Conservation (phyloP, 2,797 vertebrate genomes). For the Coreius guichenoti region DNA sequence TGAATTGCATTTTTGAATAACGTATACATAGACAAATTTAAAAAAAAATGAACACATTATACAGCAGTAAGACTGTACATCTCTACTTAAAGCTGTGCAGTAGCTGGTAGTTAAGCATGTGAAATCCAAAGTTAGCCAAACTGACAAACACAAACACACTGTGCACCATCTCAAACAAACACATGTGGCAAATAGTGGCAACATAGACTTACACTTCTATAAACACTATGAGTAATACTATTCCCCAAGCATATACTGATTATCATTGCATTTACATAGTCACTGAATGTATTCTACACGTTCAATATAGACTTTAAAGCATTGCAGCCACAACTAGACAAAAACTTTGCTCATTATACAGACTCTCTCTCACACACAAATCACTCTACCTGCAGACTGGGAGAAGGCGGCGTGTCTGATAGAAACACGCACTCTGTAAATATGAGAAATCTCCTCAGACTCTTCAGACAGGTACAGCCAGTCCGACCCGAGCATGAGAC, state of each 20-base stretch:
- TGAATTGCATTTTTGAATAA: not conserved
- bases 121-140: slow-evolving; percentile 3
- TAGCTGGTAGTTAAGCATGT: slow-evolving; percentile 1
- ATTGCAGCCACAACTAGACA: not conserved
- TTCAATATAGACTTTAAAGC: not conserved
- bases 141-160: slow-evolving; percentile 32
- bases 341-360: not conserved
- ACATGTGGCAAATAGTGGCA: not conserved
- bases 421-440: slow-evolving; percentile 19
- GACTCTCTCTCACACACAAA: not conserved
- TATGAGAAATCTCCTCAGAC: slow-evolving; percentile 34
- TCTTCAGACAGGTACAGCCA: slow-evolving; percentile 40
- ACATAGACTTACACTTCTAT: not conserved
- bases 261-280: not conserved
- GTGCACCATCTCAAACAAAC: not conserved
- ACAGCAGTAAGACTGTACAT: not conserved
- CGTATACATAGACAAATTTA: not conserved
- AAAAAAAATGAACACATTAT: not conserved
- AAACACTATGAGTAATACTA: not conserved
- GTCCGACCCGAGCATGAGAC: slow-evolving; percentile 32
- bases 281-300: not conserved
- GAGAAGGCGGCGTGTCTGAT: slow-evolving; percentile 24
- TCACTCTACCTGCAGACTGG: slow-evolving; percentile 51
- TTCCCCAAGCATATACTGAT: not conserved
- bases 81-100: not conserved